Base-by-base conservation (phyloP, 2,113 vertebrate genomes). In the Cryptoleucopteryx plumbea region DNA sequence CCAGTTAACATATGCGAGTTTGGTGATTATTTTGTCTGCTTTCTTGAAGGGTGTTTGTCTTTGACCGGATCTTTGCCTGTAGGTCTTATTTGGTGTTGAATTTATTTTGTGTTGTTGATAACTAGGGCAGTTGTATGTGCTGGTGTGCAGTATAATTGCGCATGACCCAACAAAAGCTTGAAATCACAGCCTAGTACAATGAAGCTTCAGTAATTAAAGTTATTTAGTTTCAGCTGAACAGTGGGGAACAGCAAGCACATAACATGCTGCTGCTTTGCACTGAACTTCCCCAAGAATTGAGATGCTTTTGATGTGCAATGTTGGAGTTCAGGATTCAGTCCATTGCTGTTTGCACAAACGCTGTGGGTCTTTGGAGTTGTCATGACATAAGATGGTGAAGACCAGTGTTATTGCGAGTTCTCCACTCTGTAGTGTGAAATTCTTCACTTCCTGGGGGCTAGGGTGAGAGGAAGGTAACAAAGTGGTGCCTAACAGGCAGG, bases 311-410 rank as follows among this genome's bases (percentile, higher is more conserved):
- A 22, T 78, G 16, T 40, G 26, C 0, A 2, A 7, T 48, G 80
- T 74, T 67, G 15, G 29, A 36, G 22, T 53, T 85, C 48, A 65
- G 36, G 20, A 50, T 91, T 78, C 78, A 11, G 23, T 43, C 8
- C 1, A 0, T 55, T 2, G 0, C 42, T 58, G 16, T 71, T 48
- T 42, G 27, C 32, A 59, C 22, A n/a, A 38, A 38, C 0, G 0
- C 38, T 71, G 19, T 66, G 27, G 15, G 32, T 68, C 36, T 66
- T 90, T 78, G 22, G 43, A 70, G 47, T 18, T 92, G 8, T 40
- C 7, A 0, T 80, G 58, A 42, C 32, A 18, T 25, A 32, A 3
- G 13, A 2, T 25, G 27, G 7, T 86, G 34, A 92, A 70, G 50
- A 47, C 32, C 25, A 81, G 58, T 13, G 10, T 73, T 72, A 26